phyloP scores from a whole-genome alignment of 2,113 vertebrate species.

The Lepus timidus region DNA sequence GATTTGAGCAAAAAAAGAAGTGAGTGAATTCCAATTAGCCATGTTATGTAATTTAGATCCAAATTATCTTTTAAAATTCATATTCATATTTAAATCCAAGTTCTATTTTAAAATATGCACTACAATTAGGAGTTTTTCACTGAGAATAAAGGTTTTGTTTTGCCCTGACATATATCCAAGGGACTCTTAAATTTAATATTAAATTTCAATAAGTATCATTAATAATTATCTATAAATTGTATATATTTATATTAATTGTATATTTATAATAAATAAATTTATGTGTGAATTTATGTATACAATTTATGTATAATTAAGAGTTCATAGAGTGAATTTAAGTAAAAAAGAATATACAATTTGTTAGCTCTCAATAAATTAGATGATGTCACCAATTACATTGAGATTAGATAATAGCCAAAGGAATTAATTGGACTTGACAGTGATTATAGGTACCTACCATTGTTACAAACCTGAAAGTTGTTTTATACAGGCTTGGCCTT shows the following conservation, averaged over 20 bases:
- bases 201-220: not conserved
- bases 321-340: conserved; percentile 24
- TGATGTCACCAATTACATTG: not conserved
- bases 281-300: no score
- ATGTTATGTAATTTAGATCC: not conserved
- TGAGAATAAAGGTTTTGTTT: conserved; percentile 61
- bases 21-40: conserved; percentile 9
- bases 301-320: not conserved
- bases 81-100: conserved; percentile 51
- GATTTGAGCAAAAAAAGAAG: conserved; percentile 20
- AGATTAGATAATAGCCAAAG: not conserved
- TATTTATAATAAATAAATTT: no score
- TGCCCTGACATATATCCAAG: conserved; percentile 21
- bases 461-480: not conserved
- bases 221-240: not conserved
- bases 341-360: conserved; percentile 3
- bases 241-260: no score
- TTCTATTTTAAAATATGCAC: conserved; percentile 12
- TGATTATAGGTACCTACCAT: not conserved
- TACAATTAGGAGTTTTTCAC: conserved; percentile 40
- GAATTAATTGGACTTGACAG: conserved; percentile 10
- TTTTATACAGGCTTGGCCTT: not conserved
- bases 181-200: conserved; percentile 11
- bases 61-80: conserved; percentile 45
- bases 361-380: conserved; percentile 6